These are phyloP conservation scores for Balanococcus diminutus DNA, from an alignment of 2,888 invertebrate genomes.

Conservation along the genomic window DNA sequence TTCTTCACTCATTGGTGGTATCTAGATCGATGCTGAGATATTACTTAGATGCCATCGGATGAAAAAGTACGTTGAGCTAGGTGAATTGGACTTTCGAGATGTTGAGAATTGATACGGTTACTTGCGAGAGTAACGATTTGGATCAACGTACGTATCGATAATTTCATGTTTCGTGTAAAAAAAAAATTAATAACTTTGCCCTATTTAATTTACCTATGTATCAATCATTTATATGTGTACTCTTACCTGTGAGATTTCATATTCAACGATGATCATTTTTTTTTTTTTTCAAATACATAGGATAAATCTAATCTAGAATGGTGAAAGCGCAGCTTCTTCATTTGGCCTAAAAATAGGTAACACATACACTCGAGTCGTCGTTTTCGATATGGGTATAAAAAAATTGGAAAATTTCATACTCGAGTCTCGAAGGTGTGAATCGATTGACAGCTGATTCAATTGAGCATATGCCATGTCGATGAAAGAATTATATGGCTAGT, in stretches of 20 bases:
- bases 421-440: neutral
- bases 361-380: neutral
- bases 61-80: neutral
- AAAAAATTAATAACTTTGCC: neutral
- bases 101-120: neutral
- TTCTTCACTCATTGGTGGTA: too few relatives aligned
- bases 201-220: neutral
- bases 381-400: neutral
- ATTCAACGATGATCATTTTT: neutral
- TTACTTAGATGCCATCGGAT: too few relatives aligned
- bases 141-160: too few relatives aligned
- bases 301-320: neutral
- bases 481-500: neutral
- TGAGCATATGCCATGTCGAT: neutral
- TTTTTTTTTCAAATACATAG: too few relatives aligned
- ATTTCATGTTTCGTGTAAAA: neutral
- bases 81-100: neutral
- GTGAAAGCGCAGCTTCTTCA: conserved; percentile 5
- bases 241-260: neutral
- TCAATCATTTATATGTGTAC: neutral
- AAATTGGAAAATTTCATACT: conserved; percentile 5
- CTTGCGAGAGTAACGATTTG: neutral
- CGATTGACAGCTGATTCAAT: neutral
- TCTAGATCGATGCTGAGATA: too few relatives aligned
- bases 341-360: conserved; percentile 29